Conservation (phyloP, 2,888 invertebrate genomes). For the Lysandra bellargus region DNA sequence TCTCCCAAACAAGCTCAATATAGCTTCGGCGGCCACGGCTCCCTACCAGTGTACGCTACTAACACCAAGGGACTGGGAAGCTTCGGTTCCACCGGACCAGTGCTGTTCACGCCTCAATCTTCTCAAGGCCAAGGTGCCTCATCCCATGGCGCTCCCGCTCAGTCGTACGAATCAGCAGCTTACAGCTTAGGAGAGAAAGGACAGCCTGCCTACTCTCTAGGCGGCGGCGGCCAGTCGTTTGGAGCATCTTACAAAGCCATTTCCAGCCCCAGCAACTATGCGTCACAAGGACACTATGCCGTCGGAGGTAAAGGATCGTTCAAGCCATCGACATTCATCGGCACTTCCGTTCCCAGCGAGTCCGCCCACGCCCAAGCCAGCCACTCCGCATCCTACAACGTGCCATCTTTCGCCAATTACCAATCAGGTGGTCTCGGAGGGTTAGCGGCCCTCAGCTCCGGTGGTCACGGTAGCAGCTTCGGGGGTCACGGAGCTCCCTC, state of each 20-base stretch:
- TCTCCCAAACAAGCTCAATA: slow-evolving; percentile 59
- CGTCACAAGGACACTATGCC: slow-evolving; percentile 50
- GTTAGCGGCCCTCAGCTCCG: slow-evolving; percentile 51
- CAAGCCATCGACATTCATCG: slow-evolving; percentile 73
- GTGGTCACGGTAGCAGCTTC: slow-evolving; percentile 55
- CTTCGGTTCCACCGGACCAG: slow-evolving; percentile 68
- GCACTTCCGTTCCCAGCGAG: slow-evolving; percentile 63
- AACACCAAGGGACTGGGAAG: slow-evolving; percentile 72
- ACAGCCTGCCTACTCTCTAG: slow-evolving; percentile 48
- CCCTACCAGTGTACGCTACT: slow-evolving; percentile 63
- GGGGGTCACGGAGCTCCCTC: slow-evolving; percentile 56
- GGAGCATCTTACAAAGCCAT: slow-evolving; percentile 58
- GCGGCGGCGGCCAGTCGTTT: slow-evolving; percentile 47
- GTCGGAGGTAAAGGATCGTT: slow-evolving; percentile 63
- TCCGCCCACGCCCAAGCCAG: slow-evolving; percentile 57
- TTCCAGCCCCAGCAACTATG: neutral
- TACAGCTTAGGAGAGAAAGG: slow-evolving; percentile 50
- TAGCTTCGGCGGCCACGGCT: slow-evolving; percentile 50
- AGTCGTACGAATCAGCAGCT: slow-evolving; percentile 45
- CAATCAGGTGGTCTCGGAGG: slow-evolving; percentile 46
- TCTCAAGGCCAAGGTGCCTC: slow-evolving; percentile 50
- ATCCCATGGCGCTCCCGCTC: slow-evolving; percentile 50
- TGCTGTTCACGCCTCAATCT: slow-evolving; percentile 64
- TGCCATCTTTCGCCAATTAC: slow-evolving; percentile 53
- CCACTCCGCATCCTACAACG: slow-evolving; percentile 53